phyloP scores from a whole-genome alignment of 92 coral and sea anemone genomes.

The Palythoa grandis region DNA sequence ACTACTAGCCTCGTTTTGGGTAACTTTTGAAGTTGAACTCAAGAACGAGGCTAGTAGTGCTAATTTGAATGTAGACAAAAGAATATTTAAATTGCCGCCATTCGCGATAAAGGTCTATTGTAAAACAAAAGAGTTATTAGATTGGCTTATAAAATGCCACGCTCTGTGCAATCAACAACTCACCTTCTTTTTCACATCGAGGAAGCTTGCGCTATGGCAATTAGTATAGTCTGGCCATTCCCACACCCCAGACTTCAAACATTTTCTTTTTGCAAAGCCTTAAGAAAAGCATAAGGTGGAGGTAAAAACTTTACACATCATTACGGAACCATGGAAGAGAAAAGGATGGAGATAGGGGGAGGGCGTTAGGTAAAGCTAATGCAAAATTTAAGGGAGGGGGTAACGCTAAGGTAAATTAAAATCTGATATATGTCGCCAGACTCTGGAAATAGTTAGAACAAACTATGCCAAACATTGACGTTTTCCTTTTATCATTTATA shows the following conservation, averaged over 20 bases:
- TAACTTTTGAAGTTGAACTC: too few species aligned
- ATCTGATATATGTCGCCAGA: too few species aligned
- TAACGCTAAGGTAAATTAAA: too few species aligned
- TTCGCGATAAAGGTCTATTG: too few species aligned
- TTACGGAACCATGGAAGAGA: neutral
- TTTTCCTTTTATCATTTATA: neutral
- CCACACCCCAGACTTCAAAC: neutral
- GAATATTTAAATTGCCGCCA: too few species aligned
- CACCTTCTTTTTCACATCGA: slow-evolving; percentile 8
- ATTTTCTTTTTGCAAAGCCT: slow-evolving; percentile 36
- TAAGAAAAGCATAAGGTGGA: neutral
- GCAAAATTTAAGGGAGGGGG: neutral
- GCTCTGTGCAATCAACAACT: neutral
- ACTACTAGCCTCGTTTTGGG: too few species aligned
- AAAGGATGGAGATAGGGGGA: neutral
- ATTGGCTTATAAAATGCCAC: neutral
- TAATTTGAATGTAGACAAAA: too few species aligned
- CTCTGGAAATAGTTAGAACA: too few species aligned
- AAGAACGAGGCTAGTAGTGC: too few species aligned
- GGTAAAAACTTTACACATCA: too few species aligned
- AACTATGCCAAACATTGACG: too few species aligned
- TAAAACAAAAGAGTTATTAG: neutral
- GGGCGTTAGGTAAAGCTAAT: neutral
- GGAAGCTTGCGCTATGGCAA: slow-evolving; percentile 10
- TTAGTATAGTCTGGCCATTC: slow-evolving; percentile 38